These are phyloP conservation scores for Molorchus minor DNA, from an alignment of 2,888 invertebrate genomes.

Conservation along the genomic window DNA sequence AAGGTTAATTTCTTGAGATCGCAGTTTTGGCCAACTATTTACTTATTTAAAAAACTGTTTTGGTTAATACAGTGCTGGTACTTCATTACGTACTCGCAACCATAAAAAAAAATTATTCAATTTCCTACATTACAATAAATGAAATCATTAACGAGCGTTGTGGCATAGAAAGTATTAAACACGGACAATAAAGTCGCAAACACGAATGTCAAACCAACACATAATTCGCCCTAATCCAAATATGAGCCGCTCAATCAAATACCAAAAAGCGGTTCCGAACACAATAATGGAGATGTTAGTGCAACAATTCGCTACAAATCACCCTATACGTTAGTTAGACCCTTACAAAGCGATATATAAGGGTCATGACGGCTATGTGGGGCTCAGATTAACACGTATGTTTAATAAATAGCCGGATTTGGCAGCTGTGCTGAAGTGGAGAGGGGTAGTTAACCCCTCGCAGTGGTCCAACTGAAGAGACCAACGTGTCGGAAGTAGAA, in stretches of 20 bases:
- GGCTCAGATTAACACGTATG: conserved; percentile 64
- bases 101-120: too few species aligned
- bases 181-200: conserved; percentile 25
- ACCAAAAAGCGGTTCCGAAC: conserved; percentile 57
- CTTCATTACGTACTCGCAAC: too few species aligned
- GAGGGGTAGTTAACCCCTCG: conserved; percentile 55
- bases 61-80: too few species aligned
- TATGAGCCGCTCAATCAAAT: conserved; percentile 60
- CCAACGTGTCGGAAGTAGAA: not conserved
- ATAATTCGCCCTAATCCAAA: conserved; percentile 53
- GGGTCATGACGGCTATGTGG: conserved; percentile 44
- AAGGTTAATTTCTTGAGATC: not conserved
- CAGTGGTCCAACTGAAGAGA: conserved; percentile 36
- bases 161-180: not conserved
- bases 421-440: conserved; percentile 61
- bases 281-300: conserved; percentile 61
- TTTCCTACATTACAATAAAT: too few species aligned
- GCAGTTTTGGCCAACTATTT: not conserved
- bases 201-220: conserved; percentile 43
- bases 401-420: conserved; percentile 65
- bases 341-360: conserved; percentile 25
- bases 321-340: conserved; percentile 37
- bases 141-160: not conserved
- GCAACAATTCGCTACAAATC: conserved; percentile 58
- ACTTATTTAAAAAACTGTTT: too few species aligned